Evolutionary conservation across 2,888 invertebrate genomes (phyloP), one percentile per base, ranked within the genome.

Genomic region (Eupithecia abbreviata): DNA sequence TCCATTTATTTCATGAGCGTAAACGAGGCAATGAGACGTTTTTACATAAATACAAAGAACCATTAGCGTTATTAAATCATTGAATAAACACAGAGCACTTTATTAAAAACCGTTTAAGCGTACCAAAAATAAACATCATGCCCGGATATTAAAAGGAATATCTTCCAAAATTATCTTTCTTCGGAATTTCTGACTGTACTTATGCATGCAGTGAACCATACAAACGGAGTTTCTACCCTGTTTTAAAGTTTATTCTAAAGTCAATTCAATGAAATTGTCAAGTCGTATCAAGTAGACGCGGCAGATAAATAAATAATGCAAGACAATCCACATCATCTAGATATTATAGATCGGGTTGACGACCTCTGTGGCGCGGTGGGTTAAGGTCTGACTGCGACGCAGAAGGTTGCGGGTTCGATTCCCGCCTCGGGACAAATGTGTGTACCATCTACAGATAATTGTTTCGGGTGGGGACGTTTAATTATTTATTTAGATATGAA

Each of bases 61-160:
- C 75, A 72, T 76, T 74, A 72, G 47, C 76, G 62, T 74, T 78
- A 77, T 77, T 79, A 77, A 77, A 74, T 76, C 77, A 76, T 79
- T 71, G 74, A 70, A 43, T 66, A 77, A 80, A 78, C 78, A 73
- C 71, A 30, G 47, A 72, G 76, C 69, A 75, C 72, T 78, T 78
- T 77, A 76, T 76, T 78, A 76, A 78, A 78, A 77, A 76, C 72
- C 74, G 73, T 78, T 77, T 77, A 76, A n/a, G 74, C 71, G 43
- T 73, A 55, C 43, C 68, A 49, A 77, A 76, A 77, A 72, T 75
- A 77, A 76, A 78, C 73, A 78, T 77, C 73, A 69, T 18, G 47
- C 47, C 76, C 76, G 80, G 80, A 80, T 80, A 80, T 80, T 80
- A 78, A 80, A 12, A 78, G 73, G 51, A 77, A 77, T 78, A 77